Evolutionary conservation across 1,140 invertebrate species (phyloP), one percentile per base, ranked within the genome.

Genomic region (Trichonephila clavipes): DNA sequence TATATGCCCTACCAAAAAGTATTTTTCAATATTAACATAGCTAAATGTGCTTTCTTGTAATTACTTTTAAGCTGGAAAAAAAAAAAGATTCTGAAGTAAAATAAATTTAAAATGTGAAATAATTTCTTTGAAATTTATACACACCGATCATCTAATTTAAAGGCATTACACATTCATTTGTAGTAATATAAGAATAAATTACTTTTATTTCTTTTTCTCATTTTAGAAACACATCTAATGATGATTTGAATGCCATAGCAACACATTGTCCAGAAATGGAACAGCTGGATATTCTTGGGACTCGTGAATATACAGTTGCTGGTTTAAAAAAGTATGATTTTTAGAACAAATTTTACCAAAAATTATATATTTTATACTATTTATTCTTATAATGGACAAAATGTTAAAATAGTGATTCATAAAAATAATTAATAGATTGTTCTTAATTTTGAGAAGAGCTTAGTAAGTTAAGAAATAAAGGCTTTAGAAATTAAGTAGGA

Each of bases 281-380:
- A 95, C 98, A 98, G 95, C 95, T 98, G 3, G 98, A 99, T 96
- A 96, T 99, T 58, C 96, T 98, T 51, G 98, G 98, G 1, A 97
- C 98, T 19, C 96, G 97, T 89, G 97, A 97, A 94, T 97, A 98
- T 40, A 97, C 8, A 51, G 28, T 58, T 24, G 28, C 14, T 18
- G 28, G 85, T 88, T 34, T 93, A 19, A 77, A 61, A 62, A 88
- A 82, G 92, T 88, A 82, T 19, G 89, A 64, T 3, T 16, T 64
- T 24, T 28, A 16, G 0, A 64, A 12, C 34, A 28, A 64, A 34
- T 77, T 2, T 51, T 51, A n/a, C 21, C 66, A 14, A 69, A 69
- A 24, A n/a, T 28, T 69, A 3, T 69, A 3, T n/a, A 24, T 69
- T 28, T 28, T 28, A 28, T 28, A 1, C 28, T 28, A 28, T 28